These are phyloP conservation scores for Drosophila mettleri DNA, from an alignment of 2,888 invertebrate genomes.

Conservation along the genomic window DNA sequence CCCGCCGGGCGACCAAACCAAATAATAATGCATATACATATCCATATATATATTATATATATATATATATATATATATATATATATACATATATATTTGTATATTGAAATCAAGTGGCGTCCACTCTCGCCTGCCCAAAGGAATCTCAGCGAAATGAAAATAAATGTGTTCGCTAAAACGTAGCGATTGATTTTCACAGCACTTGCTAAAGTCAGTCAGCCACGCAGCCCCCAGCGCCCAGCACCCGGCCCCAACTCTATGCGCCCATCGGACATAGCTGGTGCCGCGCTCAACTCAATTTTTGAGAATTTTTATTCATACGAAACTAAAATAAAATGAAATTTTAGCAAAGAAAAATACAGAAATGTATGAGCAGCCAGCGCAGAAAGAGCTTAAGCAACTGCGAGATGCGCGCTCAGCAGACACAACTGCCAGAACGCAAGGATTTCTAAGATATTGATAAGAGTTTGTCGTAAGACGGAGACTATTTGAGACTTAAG, in stretches of 20 bases:
- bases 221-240: not conserved
- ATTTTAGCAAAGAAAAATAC: constrained; percentile 7
- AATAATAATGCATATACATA: constrained; percentile 53
- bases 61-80: constrained; percentile 35
- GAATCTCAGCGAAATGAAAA: constrained; percentile 82
- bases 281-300: constrained; percentile 22
- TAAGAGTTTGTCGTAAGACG: no score
- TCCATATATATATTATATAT: constrained; percentile 52
- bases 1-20: constrained; percentile 54
- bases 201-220: constrained; percentile 14
- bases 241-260: not conserved
- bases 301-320: constrained; percentile 60
- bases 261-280: no score
- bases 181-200: constrained; percentile 83
- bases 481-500: no score
- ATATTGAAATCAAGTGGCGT: constrained; percentile 69
- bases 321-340: constrained; percentile 21
- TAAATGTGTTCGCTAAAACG: constrained; percentile 83
- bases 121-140: constrained; percentile 3
- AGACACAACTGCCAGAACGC: no score
- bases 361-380: constrained; percentile 1
- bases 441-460: no score
- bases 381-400: no score
- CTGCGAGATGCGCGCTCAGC: not conserved
- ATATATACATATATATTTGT: constrained; percentile 33